Conservation (phyloP, 1,140 invertebrate species). For the Odontomachus brunneus region DNA sequence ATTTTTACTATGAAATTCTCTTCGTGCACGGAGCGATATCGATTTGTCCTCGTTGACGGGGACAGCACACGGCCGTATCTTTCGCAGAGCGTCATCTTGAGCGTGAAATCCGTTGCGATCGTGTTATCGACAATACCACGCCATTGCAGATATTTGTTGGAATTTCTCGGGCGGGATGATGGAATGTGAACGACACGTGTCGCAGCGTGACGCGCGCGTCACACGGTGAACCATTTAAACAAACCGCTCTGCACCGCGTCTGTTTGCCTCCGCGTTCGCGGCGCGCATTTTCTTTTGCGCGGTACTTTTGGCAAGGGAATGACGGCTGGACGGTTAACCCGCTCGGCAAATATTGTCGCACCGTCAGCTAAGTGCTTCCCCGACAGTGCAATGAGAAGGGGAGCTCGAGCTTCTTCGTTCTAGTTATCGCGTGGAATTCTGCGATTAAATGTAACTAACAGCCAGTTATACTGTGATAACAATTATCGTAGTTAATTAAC, state of each 20-base stretch:
- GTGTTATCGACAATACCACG: constrained; percentile 36
- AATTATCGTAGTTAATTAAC: too few relatives aligned
- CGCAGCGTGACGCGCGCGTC: too few relatives aligned
- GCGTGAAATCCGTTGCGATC: constrained; percentile 26
- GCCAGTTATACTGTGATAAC: too few relatives aligned
- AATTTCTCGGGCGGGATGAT: background rate
- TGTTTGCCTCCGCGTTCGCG: background rate
- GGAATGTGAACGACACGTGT: background rate
- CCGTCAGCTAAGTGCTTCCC: too few relatives aligned
- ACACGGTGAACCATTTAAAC: background rate
- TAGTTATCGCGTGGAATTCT: too few relatives aligned
- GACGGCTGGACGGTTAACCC: background rate
- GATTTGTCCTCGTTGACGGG: background rate
- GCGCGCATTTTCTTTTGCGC: background rate
- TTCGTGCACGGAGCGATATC: background rate
- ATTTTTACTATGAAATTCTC: background rate
- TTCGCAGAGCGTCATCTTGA: constrained; percentile 11
- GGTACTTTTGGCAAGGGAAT: background rate
- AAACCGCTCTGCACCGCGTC: too few relatives aligned
- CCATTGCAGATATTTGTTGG: background rate
- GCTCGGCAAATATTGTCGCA: background rate
- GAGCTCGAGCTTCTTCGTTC: too few relatives aligned
- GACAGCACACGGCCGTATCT: background rate
- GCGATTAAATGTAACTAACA: too few relatives aligned
- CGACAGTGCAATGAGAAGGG: too few relatives aligned